A percentile compares a stretch with the other conserved stretches of the same genome.
Conservation (phyloP, 2,113 vertebrate genomes). For the Rostratula benghalensis region DNA sequence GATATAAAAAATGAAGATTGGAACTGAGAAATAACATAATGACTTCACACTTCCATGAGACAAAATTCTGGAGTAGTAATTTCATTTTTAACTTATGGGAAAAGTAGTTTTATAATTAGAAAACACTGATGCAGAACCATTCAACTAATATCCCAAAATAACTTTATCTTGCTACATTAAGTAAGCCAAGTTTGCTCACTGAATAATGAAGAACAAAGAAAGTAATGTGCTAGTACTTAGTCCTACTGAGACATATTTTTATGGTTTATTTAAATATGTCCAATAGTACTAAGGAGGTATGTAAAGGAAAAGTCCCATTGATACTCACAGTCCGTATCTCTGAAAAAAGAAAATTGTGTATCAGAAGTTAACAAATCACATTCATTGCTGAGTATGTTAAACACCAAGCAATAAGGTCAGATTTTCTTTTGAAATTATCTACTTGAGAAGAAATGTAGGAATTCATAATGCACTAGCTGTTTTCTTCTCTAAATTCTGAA, state of each 20-base stretch:
- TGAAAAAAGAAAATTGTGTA: background rate
- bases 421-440: background rate
- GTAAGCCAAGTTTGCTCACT: background rate
- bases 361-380: background rate
- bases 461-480: background rate
- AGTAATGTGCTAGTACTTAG: background rate
- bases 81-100: background rate
- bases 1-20: background rate
- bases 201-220: background rate
- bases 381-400: background rate
- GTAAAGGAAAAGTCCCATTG: background rate
- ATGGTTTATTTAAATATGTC: background rate
- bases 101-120: background rate
- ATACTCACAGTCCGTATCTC: background rate
- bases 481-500: background rate
- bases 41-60: background rate
- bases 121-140: background rate
- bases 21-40: background rate
- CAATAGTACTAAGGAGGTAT: background rate
- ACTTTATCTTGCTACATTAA: constrained; percentile 9
- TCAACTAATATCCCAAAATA: background rate
- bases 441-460: background rate
- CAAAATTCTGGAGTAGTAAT: background rate
- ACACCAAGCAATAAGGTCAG: background rate
- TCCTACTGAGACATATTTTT: background rate